Evolutionary conservation across 2,113 vertebrate genomes (phyloP).

Genomic region (Ancistrus triradiatus): DNA sequence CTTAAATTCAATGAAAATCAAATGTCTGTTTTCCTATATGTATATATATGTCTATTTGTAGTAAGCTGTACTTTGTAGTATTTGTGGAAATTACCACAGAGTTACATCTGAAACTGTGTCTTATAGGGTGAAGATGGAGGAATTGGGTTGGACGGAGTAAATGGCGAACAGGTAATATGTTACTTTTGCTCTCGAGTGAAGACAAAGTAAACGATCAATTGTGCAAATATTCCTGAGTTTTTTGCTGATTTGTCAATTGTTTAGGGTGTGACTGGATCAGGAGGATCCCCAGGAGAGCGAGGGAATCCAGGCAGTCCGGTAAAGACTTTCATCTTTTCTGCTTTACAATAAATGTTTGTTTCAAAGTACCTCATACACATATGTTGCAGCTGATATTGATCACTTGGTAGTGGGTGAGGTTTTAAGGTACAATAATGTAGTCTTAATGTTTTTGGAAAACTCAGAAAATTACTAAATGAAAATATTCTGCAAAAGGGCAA

Average conservation of each 20-base stretch:
- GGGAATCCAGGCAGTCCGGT: slow-evolving; percentile 71
- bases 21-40: too few species aligned
- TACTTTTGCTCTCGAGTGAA: background rate
- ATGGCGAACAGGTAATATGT: slow-evolving; percentile 74
- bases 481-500: slow-evolving; percentile 65
- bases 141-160: slow-evolving; percentile 69
- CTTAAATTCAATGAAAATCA: too few species aligned
- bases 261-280: slow-evolving; percentile 69
- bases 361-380: background rate
- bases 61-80: background rate
- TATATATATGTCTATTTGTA: background rate
- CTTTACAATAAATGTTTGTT: background rate
- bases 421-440: too few species aligned
- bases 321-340: slow-evolving; percentile 30
- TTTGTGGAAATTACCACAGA: background rate
- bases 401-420: background rate
- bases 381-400: background rate
- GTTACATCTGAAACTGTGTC: slow-evolving; percentile 13
- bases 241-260: background rate
- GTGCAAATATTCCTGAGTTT: background rate
- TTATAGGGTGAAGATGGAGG: slow-evolving; percentile 76
- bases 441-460: too few species aligned
- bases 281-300: slow-evolving; percentile 65
- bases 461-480: background rate
- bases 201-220: background rate